Base-by-base conservation (phyloP, 2,113 vertebrate genomes). In the Speoplatyrhinus poulsoni region DNA sequence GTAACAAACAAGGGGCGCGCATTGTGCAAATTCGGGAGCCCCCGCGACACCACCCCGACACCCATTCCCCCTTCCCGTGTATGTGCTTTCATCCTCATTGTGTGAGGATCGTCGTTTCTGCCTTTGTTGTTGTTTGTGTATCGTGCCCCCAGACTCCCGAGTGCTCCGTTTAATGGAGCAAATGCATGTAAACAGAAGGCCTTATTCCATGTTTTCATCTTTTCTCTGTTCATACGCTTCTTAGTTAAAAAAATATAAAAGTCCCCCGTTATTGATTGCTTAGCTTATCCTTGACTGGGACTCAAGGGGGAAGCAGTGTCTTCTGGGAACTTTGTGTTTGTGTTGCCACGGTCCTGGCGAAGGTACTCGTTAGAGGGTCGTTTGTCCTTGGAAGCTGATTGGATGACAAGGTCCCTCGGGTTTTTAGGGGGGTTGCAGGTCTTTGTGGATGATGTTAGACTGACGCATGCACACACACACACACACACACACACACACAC, bases 11-110 rank as follows among this genome's bases (percentile, higher is more conserved):
- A 26, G 1, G 26, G 77, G 77, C 70, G 74, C 62, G 49, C 63
- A 79, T 87, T 87, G 88, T 88, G 82, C 78, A 87, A 85, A 88
- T 82, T 26, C 1, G 1, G 60, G 53, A 63, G 57, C 36, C 6
- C 0, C 36, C 7, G 36, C 5, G 7, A 41, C 26, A 26, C 26
- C 26, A 26, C 26, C 26, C 26, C 26, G 26, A 26, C 26, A 26
- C 26, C 26, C 26, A 2, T 7, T 8, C 36, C 36, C 36, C 36
- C 36, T 41, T 41, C 64, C 69, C 70, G 72, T 46, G 67, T 57
- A 61, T 67, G 64, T 72, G 72, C 76, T 79, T 77, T 81, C 67
- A 48, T 72, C 60, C 61, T 4, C 62, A 65, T 70, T 65, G 73
- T 73, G 74, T 83, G 84, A 83, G 64, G 52, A 68, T 74, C 84